Evolutionary conservation across 2,888 invertebrate genomes (phyloP).

Genomic region (Acleris cristana): DNA sequence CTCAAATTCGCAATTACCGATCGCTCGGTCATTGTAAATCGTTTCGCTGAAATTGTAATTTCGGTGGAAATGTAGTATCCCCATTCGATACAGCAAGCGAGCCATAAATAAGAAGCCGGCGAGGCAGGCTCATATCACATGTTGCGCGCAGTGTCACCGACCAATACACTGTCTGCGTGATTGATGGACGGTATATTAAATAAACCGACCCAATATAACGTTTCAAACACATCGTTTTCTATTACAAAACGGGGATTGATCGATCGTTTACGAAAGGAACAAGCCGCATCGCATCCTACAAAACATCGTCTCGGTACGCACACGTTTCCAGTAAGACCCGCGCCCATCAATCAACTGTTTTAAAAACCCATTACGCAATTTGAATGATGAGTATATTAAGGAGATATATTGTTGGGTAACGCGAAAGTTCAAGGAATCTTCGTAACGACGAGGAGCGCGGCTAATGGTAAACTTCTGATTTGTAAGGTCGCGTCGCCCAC

Average conservation of each 20-base stretch:
- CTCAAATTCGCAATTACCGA: slow-evolving; percentile 4
- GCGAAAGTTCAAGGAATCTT: slow-evolving; percentile 38
- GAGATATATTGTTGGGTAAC: slow-evolving; percentile 45
- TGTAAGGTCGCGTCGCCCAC: slow-evolving; percentile 49
- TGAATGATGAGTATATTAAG: slow-evolving; percentile 53
- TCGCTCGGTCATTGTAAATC: slow-evolving; percentile 1
- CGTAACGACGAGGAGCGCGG: slow-evolving; percentile 43
- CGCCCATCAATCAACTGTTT: slow-evolving; percentile 53
- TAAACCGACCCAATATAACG: slow-evolving; percentile 76
- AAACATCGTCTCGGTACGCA: slow-evolving; percentile 22
- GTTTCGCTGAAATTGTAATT: slow-evolving; percentile 26
- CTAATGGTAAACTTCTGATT: slow-evolving; percentile 73
- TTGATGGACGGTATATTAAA: slow-evolving; percentile 80
- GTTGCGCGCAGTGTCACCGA: slow-evolving; percentile 75
- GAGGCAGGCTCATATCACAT: slow-evolving; percentile 53
- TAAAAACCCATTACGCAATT: slow-evolving; percentile 48
- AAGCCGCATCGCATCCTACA: slow-evolving; percentile 38
- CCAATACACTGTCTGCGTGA: slow-evolving; percentile 66
- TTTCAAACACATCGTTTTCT: slow-evolving; percentile 76
- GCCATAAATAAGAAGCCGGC: slow-evolving; percentile 16
- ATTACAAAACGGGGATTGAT: slow-evolving; percentile 73
- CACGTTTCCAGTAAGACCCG: slow-evolving; percentile 37
- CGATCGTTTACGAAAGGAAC: slow-evolving; percentile 60
- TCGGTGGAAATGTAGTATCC: slow-evolving; percentile 24
- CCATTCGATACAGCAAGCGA: slow-evolving; percentile 13